These are phyloP conservation scores for Heteronetta atricapilla DNA, from an alignment of 2,113 vertebrate species.

Conservation along the genomic window DNA sequence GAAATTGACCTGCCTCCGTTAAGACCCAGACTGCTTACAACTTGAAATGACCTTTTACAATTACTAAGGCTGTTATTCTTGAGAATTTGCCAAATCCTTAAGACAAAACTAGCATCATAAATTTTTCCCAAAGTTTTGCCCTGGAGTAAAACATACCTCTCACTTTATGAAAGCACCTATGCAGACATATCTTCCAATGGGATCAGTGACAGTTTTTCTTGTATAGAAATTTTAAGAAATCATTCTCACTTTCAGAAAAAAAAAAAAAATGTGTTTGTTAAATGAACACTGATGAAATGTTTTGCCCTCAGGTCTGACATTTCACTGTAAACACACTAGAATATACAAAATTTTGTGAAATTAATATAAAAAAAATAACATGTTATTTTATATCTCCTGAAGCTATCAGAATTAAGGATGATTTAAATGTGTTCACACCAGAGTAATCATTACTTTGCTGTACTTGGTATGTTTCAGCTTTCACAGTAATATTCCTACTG, in stretches of 20 bases:
- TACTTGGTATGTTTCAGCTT: not conserved
- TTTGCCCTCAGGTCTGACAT: not conserved
- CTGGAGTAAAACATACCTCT: not conserved
- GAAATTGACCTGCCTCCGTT: not conserved
- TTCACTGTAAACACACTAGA: not conserved
- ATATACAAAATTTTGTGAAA: not conserved
- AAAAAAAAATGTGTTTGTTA: not conserved
- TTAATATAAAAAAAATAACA: not conserved
- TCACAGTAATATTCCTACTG: constrained; percentile 4
- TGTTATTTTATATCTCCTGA: not conserved
- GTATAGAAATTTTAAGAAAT: not conserved
- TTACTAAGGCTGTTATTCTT: constrained; percentile 21
- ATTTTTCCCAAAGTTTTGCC: not conserved
- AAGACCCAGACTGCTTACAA: not conserved
- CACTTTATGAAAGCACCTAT: not conserved
- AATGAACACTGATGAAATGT: not conserved
- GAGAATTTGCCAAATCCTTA: constrained; percentile 31
- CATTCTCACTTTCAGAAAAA: not conserved
- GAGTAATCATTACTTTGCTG: not conserved
- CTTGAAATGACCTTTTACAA: not conserved
- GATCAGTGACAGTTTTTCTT: not conserved
- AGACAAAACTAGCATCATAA: constrained; percentile 37
- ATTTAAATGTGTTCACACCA: not conserved
- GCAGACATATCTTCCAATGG: not conserved
- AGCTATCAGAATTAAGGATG: not conserved